A percentile compares a stretch with the other conserved stretches of the same genome.
These are phyloP conservation scores for Rotaria sp. DNA, from an alignment of 2,888 invertebrate species.

Conservation along the genomic window DNA sequence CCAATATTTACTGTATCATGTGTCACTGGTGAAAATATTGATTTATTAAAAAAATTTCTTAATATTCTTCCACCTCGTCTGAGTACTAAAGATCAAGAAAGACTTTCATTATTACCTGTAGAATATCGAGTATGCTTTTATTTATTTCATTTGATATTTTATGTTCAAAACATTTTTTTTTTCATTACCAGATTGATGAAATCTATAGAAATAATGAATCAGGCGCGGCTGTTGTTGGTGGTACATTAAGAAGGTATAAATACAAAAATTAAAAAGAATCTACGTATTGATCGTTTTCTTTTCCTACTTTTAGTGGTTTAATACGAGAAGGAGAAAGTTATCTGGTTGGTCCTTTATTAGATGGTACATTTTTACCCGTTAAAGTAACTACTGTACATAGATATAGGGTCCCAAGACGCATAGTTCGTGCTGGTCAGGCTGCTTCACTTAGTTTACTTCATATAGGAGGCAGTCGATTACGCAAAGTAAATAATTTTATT, in stretches of 20 bases:
- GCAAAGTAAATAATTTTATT: not conserved
- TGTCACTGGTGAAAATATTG: conserved; percentile 46
- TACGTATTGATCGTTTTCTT: not conserved
- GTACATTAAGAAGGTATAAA: not conserved
- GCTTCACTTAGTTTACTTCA: conserved; percentile 65
- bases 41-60: conserved; percentile 74
- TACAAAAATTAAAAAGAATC: not conserved
- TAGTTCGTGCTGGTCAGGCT: conserved; percentile 80
- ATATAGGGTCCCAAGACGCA: conserved; percentile 79
- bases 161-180: not conserved
- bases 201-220: conserved; percentile 52
- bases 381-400: conserved; percentile 77
- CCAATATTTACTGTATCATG: conserved; percentile 40
- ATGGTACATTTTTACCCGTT: conserved; percentile 65
- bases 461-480: not conserved
- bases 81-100: conserved; percentile 62
- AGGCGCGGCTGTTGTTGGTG: conserved; percentile 75
- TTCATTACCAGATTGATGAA: conserved; percentile 13
- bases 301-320: conserved; percentile 69
- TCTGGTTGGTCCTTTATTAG: conserved; percentile 57
- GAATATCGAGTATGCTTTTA: conserved; percentile 47
- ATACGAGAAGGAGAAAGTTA: conserved; percentile 68
- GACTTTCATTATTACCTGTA: conserved; percentile 62
- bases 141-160: not conserved
- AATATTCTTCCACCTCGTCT: conserved; percentile 68